A percentile compares a stretch with the other conserved stretches of the same genome.
phyloP scores from a whole-genome alignment of 2,797 vertebrate species.

The Chelonia mydas region DNA sequence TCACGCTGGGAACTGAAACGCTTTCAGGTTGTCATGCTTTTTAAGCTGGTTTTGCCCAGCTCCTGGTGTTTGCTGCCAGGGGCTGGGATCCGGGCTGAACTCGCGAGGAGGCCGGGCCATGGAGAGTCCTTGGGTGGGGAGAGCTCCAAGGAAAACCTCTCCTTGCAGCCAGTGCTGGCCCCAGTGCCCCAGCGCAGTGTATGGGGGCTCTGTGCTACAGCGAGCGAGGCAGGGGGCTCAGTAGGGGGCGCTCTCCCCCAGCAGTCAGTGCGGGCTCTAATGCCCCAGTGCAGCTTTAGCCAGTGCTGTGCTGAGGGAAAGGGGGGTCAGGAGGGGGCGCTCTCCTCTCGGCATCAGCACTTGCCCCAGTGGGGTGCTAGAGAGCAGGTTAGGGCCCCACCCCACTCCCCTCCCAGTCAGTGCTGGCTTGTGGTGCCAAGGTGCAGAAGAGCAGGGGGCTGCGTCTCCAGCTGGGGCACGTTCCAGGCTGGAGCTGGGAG shows the following conservation, averaged over 20 bases:
- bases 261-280: neutral
- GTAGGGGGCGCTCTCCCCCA: neutral
- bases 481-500: neutral
- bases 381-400: neutral
- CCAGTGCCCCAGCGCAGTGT: neutral
- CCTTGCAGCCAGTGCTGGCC: neutral
- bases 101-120: fast-evolving
- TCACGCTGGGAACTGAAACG: fast-evolving
- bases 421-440: neutral
- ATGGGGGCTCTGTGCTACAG: neutral
- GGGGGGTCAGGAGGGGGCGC: no score
- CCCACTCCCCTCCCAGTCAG: neutral
- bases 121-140: neutral
- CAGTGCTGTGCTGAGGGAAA: no score
- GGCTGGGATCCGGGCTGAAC: no score
- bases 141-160: neutral
- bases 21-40: neutral
- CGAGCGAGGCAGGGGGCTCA: neutral
- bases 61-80: neutral
- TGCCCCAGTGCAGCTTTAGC: neutral
- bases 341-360: no score
- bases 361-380: neutral
- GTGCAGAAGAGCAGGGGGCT: no score
- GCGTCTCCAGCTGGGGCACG: neutral
- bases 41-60: neutral